Base-by-base conservation (phyloP, 2,113 vertebrate genomes). In the Paratilapia polleni region DNA sequence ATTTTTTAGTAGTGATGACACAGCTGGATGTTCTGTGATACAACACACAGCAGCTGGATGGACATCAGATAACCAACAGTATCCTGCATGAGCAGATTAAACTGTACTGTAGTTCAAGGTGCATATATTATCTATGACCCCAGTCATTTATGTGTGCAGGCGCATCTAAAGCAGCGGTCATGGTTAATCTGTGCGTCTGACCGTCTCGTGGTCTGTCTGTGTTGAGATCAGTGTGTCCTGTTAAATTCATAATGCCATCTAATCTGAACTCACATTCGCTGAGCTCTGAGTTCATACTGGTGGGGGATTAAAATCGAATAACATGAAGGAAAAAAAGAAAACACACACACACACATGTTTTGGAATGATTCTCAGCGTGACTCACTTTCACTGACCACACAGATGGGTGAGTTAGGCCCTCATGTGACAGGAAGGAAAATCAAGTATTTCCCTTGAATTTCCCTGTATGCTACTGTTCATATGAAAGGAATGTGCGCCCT, bases 211-310 rank as follows among this genome's bases (percentile, higher is more conserved):
- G 73, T 74, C 36, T 5, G 74, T 83, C 59, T 86, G 88, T 4
- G 41, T 47, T 4, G 4, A 77, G 74, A 74, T 81, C 81, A 78
- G 47, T 13, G 24, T 0, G 62, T 83, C 76, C 77, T 74, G 19
- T 57, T 77, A 7, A n/a, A 85, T 87, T 90, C 82, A 90, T 88
- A 83, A 87, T 84, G 5, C 74, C 56, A 19, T 79, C 41, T 89
- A 88, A 93, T 93, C 92, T 87, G 47, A 79, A 10, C 7, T 76
- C 57, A 47, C 38, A 36, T 22, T 58, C 5, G 2, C 38, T 14
- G 20, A 57, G 2, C 75, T 49, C 43, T 22, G 8, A 31, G 34
- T 22, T 24, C 19, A 22, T 1, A 20, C 9, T n/a, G 57, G 12
- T 66, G 15, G 43, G 7, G 20, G 36, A 73, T 81, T 24, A n/a